phyloP scores from a whole-genome alignment of 37 sponge, comb jelly and placozoan species.

The Cladorhizidae sp. region DNA sequence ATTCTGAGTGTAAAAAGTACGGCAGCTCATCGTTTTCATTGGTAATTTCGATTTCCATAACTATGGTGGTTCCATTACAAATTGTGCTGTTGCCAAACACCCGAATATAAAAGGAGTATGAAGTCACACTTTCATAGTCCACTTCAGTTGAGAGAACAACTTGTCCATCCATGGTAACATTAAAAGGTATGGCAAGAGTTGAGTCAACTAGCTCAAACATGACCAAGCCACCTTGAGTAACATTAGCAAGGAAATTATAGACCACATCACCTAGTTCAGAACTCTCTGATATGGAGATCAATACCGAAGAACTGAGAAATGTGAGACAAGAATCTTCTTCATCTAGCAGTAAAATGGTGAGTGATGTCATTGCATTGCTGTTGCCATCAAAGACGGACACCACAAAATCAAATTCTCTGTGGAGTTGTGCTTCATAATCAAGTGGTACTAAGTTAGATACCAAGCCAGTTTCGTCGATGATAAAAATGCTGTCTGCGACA shows the following conservation, averaged over 20 bases:
- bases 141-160: conserved; percentile 13
- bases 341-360: conserved; percentile 39
- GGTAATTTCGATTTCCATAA: conserved; percentile 21
- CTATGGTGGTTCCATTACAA: conserved; percentile 16
- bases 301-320: background rate
- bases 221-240: background rate
- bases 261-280: conserved; percentile 6
- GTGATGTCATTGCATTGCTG: conserved; percentile 16
- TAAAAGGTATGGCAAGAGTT: conserved; percentile 22
- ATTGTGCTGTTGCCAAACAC: conserved; percentile 18
- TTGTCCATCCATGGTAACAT: conserved; percentile 22
- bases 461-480: conserved; percentile 4
- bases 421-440: conserved; percentile 41
- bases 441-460: conserved; percentile 17
- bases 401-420: background rate
- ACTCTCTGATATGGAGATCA: conserved; percentile 37
- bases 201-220: conserved; percentile 3
- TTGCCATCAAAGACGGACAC: conserved; percentile 38
- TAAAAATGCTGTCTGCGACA: conserved; percentile 1
- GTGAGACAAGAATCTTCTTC: conserved; percentile 61
- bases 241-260: conserved; percentile 39
- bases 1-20: conserved; percentile 12
- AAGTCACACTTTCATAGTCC: conserved; percentile 42
- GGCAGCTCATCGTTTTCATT: conserved; percentile 66
- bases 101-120: conserved; percentile 8